These are phyloP conservation scores for Riparia riparia DNA, from an alignment of 2,113 vertebrate species.

Conservation along the genomic window DNA sequence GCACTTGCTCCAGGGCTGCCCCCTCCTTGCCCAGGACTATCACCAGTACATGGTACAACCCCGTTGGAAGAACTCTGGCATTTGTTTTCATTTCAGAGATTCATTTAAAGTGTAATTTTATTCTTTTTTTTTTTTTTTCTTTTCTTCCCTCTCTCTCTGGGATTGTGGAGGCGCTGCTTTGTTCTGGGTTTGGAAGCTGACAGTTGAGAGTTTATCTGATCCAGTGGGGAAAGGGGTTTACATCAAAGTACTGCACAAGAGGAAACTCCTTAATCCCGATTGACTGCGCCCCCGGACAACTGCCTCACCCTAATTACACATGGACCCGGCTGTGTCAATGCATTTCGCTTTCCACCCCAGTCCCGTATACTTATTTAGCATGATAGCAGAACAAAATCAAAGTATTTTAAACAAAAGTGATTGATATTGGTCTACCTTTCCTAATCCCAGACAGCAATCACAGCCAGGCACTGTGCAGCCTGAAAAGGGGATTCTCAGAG, in stretches of 20 bases:
- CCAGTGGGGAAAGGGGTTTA: neutral
- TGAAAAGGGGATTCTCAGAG: neutral
- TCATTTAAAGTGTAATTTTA: neutral
- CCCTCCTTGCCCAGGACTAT: slow-evolving; percentile 31
- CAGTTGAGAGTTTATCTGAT: neutral
- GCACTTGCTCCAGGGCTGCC: slow-evolving; percentile 13
- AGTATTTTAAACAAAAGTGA: neutral
- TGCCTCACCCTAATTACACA: neutral
- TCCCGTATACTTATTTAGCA: neutral
- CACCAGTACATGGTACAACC: neutral
- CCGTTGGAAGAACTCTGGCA: neutral
- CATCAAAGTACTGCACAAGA: neutral
- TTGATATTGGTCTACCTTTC: neutral
- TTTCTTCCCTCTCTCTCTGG: neutral
- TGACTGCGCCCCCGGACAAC: fast-evolving
- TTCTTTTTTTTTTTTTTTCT: no score
- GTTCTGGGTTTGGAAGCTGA: neutral
- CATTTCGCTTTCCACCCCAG: neutral
- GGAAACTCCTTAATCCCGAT: neutral
- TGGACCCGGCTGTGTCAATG: fast-evolving
- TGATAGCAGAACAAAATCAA: neutral
- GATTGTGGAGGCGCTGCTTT: neutral
- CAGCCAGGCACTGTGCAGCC: neutral
- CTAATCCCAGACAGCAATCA: neutral
- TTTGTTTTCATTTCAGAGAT: slow-evolving; percentile 22